Base-by-base conservation (phyloP, 1,140 invertebrate species). In the Drosophila eugracilis region DNA sequence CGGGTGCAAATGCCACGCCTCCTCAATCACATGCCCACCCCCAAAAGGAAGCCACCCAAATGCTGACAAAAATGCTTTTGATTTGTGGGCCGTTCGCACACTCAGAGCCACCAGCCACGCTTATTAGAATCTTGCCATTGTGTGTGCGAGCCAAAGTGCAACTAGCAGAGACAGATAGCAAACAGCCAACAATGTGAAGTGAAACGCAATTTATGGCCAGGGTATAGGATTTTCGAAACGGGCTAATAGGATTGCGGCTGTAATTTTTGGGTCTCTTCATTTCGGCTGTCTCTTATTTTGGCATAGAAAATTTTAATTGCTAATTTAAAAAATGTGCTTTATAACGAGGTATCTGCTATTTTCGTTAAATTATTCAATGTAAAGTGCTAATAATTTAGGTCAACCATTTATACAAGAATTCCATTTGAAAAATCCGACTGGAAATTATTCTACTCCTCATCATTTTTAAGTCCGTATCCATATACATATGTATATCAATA, bases 211-310 rank as follows among this genome's bases (percentile, higher is more conserved):
- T 77, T 77, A 77, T 71, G 73, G n/a, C 2, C 19, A n/a, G 34
- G 44, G 30, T 9, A 10, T 21, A 39, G 21, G 21, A 9, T 24
- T 44, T 39, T 14, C 3, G 10, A 9, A 52, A 15, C 22, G 14
- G 15, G 45, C 55, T 77, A 78, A 78, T 78, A 72, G 75, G 75
- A 78, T 78, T 78, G 75, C n/a, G 75, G 75, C 41, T 45, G 58
- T 65, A 48, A 72, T 72, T 65, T 77, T 72, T 53, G 53, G 28
- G 44, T 9, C 15, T 14, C 14, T 14, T 24, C 26, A 28, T 39
- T 49, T 28, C 19, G 26, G 28, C 12, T 26, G 15, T 36, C 60
- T 45, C 15, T 9, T 36, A 15, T 55, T 7, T 6, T 42, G n/a
- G 10, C 4, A 3, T 17, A 21, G n/a, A 22, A 21, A 10, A 10